These are phyloP conservation scores for Urocolius indicus DNA, from an alignment of 2,113 vertebrate genomes.

Conservation along the genomic window DNA sequence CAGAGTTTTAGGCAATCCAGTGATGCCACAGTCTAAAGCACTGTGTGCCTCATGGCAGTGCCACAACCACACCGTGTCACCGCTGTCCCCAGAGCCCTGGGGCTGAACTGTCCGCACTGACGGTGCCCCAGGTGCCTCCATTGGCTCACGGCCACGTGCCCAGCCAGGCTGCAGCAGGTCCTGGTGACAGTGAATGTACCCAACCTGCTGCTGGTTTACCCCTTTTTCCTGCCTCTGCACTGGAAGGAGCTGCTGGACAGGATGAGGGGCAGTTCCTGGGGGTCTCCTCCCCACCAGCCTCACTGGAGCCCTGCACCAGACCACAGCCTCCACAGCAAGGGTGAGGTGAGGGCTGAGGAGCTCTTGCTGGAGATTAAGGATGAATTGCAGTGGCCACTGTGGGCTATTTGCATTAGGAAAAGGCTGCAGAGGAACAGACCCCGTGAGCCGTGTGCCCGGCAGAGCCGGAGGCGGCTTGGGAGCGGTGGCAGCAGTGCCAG, in stretches of 20 bases:
- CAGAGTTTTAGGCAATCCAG: not conserved
- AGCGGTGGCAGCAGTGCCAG: not conserved
- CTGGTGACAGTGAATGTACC: not conserved
- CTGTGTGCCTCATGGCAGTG: accelerated
- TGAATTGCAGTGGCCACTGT: no score
- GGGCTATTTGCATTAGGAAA: accelerated
- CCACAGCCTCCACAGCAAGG: not conserved
- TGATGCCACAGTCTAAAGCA: not conserved
- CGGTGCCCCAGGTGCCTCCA: no score
- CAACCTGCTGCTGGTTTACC: not conserved
- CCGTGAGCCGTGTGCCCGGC: accelerated
- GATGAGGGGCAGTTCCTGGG: no score
- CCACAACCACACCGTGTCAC: not conserved
- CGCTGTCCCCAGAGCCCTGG: not conserved
- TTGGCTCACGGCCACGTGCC: accelerated
- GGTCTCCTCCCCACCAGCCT: no score
- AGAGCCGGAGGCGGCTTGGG: not conserved
- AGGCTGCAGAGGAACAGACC: accelerated
- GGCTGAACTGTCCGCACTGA: no score
- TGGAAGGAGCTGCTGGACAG: not conserved
- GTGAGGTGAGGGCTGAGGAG: not conserved
- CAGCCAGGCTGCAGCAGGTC: accelerated
- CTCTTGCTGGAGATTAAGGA: not conserved
- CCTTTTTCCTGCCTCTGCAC: slow-evolving; percentile 21
- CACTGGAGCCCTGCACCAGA: not conserved